Evolutionary conservation across 92 coral and sea anemone genomes (phyloP).

Genomic region (Palythoa grandiflora): DNA sequence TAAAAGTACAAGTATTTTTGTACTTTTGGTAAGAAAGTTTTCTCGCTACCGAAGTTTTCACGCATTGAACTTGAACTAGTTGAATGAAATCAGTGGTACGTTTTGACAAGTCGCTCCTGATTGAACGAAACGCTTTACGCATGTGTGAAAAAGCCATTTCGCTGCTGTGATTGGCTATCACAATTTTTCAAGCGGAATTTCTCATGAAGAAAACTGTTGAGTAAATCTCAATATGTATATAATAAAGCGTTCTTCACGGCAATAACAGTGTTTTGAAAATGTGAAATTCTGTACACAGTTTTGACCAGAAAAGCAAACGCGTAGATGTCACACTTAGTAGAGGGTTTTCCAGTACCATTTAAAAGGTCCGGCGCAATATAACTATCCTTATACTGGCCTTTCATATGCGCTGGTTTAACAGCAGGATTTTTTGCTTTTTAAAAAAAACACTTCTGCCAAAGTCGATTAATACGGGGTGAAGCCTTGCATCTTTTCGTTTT

Average conservation of each 20-base stretch:
- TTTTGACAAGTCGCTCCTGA: too few species aligned
- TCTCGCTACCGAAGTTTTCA: too few species aligned
- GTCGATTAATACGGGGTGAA: constrained; percentile 47
- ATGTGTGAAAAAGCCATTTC: too few species aligned
- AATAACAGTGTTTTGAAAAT: not conserved
- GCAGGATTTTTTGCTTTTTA: constrained; percentile 16
- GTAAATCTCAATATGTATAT: too few species aligned
- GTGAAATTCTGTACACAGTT: constrained; percentile 1
- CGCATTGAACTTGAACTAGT: too few species aligned
- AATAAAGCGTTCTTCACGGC: constrained; percentile 29
- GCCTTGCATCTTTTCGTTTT: constrained; percentile 3
- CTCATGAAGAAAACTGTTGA: too few species aligned
- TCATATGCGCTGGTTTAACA: constrained; percentile 10
- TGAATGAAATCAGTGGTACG: too few species aligned
- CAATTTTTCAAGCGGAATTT: too few species aligned
- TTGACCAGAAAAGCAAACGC: constrained; percentile 28
- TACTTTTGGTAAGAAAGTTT: too few species aligned
- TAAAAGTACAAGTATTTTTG: too few species aligned
- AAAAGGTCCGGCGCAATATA: constrained; percentile 25
- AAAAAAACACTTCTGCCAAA: constrained; percentile 40
- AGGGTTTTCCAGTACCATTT: constrained; percentile 24
- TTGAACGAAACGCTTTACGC: too few species aligned
- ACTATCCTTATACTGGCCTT: constrained; percentile 20
- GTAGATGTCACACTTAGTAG: constrained; percentile 13
- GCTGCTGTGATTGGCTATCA: too few species aligned